Evolutionary conservation across 1,140 invertebrate species (phyloP), one percentile per base, ranked within the genome.

Genomic region (Ruditapes philippinarum): DNA sequence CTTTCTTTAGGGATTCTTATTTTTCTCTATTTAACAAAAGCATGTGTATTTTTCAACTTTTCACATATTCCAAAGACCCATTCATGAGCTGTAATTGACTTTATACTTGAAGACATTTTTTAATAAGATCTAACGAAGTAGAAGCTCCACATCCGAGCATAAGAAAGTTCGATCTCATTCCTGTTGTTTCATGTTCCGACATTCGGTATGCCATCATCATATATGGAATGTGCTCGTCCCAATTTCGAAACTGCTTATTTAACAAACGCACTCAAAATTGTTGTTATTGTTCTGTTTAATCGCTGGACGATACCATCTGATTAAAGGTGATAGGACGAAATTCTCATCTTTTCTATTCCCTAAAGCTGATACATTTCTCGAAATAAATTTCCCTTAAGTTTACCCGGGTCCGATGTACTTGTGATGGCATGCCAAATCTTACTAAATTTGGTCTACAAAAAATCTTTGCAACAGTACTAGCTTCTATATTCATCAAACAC

Each of bases 241-340:
- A 90, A 11, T 93, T 36, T 3, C 91, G 76, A 0, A 57, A 19
- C 57, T 92, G 91, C 92, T 91, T 93, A 36, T 94, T 80, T 42
- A n/a, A 91, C 62, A 54, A 85, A 96, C 90, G 91, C 73, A 4
- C 80, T 51, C 14, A 93, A 70, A 85, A 90, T 88, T 0, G 38
- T 31, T 1, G 3, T 36, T 7, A 92, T 25, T 17, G 90, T 92
- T 0, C 74, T 19, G 40, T 92, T 92, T 22, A 92, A 91, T 31
- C 92, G 19, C 73, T 93, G 90, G 12, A 92, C 86, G 68, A 92
- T 74, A 12, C 91, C 88, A 36, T 93, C 89, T 14, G 80, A 88
- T 40, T 90, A 81, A 7, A 90, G 92, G 73, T 92, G 92, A 40
- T 90, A 92, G 4, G 92, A 49, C 19, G 82, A 90, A 3, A 88